phyloP scores from a whole-genome alignment of 1,140 invertebrate species.

The Bombyx mori region DNA sequence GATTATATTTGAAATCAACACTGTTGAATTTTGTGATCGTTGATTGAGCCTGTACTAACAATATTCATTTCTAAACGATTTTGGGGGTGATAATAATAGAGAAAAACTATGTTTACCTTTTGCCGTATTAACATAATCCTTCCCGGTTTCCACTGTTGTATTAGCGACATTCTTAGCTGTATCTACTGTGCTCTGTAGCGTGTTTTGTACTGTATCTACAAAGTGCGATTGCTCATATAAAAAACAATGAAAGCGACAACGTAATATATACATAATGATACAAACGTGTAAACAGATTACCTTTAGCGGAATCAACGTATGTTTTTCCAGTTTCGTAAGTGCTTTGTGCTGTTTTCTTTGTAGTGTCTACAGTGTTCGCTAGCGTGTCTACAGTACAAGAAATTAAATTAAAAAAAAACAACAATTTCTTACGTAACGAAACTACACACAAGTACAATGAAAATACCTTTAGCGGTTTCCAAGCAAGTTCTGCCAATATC shows the following conservation, averaged over 20 bases:
- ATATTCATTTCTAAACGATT: background rate
- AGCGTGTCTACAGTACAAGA: slow-evolving; percentile 41
- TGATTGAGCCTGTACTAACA: too few relatives aligned
- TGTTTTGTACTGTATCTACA: slow-evolving; percentile 13
- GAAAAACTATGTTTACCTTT: slow-evolving; percentile 19
- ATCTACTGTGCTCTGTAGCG: slow-evolving; percentile 23
- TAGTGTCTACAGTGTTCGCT: slow-evolving; percentile 51
- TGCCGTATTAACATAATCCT: slow-evolving; percentile 16
- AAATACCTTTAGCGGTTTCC: slow-evolving; percentile 49
- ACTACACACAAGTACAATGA: slow-evolving; percentile 14
- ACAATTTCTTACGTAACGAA: slow-evolving; percentile 13
- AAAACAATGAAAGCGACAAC: slow-evolving; percentile 1
- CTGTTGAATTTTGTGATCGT: too few relatives aligned
- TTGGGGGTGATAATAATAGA: background rate
- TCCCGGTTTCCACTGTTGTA: slow-evolving; percentile 24
- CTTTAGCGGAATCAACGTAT: slow-evolving; percentile 40
- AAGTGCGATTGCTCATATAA: slow-evolving; percentile 6
- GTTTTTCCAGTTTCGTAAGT: slow-evolving; percentile 47
- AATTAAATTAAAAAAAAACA: slow-evolving; percentile 13
- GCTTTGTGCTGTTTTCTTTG: slow-evolving; percentile 45
- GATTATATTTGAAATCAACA: too few relatives aligned
- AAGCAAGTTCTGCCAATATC: slow-evolving; percentile 47
- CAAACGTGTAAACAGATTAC: slow-evolving; percentile 1
- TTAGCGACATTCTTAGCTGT: slow-evolving; percentile 23
- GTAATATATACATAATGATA: background rate